These are phyloP conservation scores for Sus scrofa DNA, from an alignment of 2,113 vertebrate genomes.

Conservation along the genomic window DNA sequence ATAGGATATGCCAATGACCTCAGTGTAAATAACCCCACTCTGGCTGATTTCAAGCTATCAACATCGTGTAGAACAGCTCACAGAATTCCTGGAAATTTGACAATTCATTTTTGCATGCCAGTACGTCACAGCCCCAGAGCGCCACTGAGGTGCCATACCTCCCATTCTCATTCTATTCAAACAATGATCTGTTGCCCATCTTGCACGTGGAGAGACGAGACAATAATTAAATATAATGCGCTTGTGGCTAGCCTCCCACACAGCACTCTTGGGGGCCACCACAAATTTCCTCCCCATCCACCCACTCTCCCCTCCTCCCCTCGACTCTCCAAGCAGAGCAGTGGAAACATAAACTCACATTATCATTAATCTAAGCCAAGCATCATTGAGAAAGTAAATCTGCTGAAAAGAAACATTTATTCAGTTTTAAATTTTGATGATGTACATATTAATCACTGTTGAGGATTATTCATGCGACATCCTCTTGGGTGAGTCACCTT, in stretches of 20 bases:
- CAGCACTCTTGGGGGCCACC: not conserved
- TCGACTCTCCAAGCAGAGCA: not conserved
- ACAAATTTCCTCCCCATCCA: not conserved
- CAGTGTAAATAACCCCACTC: slow-evolving; percentile 7
- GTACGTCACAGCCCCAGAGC: not conserved
- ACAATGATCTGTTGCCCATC: not conserved
- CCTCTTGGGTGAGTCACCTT: not conserved
- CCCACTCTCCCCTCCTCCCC: not conserved
- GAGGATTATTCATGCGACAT: not conserved
- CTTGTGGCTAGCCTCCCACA: not conserved
- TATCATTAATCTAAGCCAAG: slow-evolving; percentile 79
- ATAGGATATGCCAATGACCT: not conserved
- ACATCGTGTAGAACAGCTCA: not conserved
- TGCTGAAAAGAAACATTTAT: slow-evolving; percentile 78
- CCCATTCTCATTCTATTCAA: not conserved
- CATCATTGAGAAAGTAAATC: slow-evolving; percentile 80
- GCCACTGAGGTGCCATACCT: not conserved
- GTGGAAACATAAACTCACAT: slow-evolving; percentile 70
- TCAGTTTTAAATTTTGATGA: slow-evolving; percentile 72
- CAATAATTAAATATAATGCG: not conserved
- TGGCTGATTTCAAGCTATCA: not conserved
- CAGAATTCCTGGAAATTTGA: not conserved
- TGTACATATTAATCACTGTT: slow-evolving; percentile 71
- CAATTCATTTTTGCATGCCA: not conserved
- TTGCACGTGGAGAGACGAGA: not conserved